Conservation (phyloP, 2,888 invertebrate species). For the Notocelia uddmanniana region DNA sequence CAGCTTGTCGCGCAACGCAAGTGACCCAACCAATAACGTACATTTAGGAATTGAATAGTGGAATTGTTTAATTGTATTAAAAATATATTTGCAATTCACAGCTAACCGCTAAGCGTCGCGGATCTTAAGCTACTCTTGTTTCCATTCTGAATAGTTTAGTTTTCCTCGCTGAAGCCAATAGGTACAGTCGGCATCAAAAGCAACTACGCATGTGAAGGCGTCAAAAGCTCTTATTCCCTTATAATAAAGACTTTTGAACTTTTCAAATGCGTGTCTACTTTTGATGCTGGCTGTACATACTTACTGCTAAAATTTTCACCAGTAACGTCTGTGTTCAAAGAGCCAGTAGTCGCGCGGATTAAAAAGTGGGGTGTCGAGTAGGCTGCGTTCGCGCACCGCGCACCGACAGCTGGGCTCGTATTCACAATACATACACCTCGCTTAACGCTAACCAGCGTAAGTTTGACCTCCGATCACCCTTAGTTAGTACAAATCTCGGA, state of each 20-base stretch:
- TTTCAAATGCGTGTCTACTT: too few relatives aligned
- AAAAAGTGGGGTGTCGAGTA: constrained; percentile 68
- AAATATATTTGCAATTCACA: too few relatives aligned
- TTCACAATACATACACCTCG: background rate
- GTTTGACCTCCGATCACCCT: background rate
- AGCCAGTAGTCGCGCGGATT: constrained; percentile 65
- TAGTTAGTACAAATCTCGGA: background rate
- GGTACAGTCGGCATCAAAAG: too few relatives aligned
- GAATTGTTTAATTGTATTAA: too few relatives aligned
- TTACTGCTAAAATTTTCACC: background rate
- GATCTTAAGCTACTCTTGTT: background rate
- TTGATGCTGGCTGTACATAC: too few relatives aligned
- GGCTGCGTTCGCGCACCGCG: constrained; percentile 72
- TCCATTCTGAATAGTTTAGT: background rate
- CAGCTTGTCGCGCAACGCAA: too few relatives aligned
- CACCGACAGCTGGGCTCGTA: constrained; percentile 55
- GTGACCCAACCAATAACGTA: too few relatives aligned
- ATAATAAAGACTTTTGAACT: too few relatives aligned
- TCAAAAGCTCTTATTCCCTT: too few relatives aligned
- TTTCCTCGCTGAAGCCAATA: background rate
- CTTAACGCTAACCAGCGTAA: background rate
- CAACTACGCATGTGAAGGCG: too few relatives aligned
- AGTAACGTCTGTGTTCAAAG: constrained; percentile 52
- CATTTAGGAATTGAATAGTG: too few relatives aligned
- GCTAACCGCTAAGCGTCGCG: too few relatives aligned